These are phyloP conservation scores for Columbina picui DNA, from an alignment of 2,113 vertebrate genomes.

Conservation along the genomic window DNA sequence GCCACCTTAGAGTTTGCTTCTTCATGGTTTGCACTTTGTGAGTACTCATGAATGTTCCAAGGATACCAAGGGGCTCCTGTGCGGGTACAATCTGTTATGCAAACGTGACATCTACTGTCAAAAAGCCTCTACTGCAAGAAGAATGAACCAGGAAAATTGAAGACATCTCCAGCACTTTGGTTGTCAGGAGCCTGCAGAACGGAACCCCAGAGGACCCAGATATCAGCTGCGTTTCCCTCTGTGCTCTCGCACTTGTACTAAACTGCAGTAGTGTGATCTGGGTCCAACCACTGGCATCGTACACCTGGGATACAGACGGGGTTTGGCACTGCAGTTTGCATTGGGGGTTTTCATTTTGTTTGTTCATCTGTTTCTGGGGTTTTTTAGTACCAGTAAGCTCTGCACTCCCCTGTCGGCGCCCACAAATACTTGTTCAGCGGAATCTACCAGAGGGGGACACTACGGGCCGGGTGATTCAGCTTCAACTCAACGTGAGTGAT, in stretches of 20 bases:
- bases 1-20: not conserved
- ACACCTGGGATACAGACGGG: too few relatives aligned
- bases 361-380: too few relatives aligned
- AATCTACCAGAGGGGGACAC: too few relatives aligned
- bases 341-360: too few relatives aligned
- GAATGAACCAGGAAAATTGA: fast-evolving
- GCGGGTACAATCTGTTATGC: not conserved
- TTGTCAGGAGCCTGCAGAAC: fast-evolving
- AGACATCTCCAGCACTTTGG: fast-evolving
- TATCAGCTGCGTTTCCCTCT: not conserved
- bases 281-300: not conserved
- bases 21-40: not conserved
- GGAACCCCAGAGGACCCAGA: fast-evolving
- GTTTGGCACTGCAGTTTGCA: too few relatives aligned
- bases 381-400: too few relatives aligned
- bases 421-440: too few relatives aligned
- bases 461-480: too few relatives aligned
- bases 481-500: too few relatives aligned
- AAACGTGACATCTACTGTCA: constrained; percentile 57
- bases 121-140: constrained; percentile 2
- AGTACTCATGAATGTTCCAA: not conserved
- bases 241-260: fast-evolving
- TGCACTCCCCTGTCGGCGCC: too few relatives aligned
- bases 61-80: not conserved
- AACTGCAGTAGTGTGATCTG: fast-evolving